Evolutionary conservation across 1,140 invertebrate species (phyloP), one percentile per base, ranked within the genome.

Genomic region (Drosophila virilis): DNA sequence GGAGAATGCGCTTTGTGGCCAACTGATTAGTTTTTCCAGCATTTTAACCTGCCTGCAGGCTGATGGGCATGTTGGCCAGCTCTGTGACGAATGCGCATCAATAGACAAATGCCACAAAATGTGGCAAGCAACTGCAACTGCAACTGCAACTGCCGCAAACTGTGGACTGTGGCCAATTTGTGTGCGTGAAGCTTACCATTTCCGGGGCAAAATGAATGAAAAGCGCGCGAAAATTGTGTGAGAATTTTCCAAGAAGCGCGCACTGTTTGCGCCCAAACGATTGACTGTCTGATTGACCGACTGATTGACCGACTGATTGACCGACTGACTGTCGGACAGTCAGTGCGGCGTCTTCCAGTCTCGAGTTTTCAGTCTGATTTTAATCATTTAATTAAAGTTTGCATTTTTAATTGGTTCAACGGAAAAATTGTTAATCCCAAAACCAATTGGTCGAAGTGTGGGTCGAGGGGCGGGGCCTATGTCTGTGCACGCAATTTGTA

Each of bases 321-420:
- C 0, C n/a, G 52, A 42, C 8, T 43, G 22, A 32, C 8, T 8
- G 46, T n/a, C 38, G 9, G 22, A 28, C 5, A 12, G 10, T 6
- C 5, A 12, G 10, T 6, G 28, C 50, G 50, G 50, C 50, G 50
- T 35, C n/a, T 37, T 43, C 28, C n/a, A 10, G n/a, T 37, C 64
- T 37, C 50, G 32, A 8, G 22, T 46, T 33, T 40, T 10, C 38
- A 22, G 38, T 22, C 50, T 65, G 83, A 88, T 88, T 72, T 77
- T 89, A 88, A 88, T 88, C 84, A 88, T 88, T 88, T 88, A 88
- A 88, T 88, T 88, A 88, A 89, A 88, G 84, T 88, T 77, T 89
- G 77, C 65, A 90, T 80, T 80, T 77, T 79, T 74, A 88, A 89
- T 88, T 71, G 67, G 61, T 88, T 88, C 80, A 69, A 64, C 67